A percentile compares a stretch with the other conserved stretches of the same genome.
Evolutionary conservation across 1,140 invertebrate genomes (phyloP).

Genomic region (Calephelis virginiensis): DNA sequence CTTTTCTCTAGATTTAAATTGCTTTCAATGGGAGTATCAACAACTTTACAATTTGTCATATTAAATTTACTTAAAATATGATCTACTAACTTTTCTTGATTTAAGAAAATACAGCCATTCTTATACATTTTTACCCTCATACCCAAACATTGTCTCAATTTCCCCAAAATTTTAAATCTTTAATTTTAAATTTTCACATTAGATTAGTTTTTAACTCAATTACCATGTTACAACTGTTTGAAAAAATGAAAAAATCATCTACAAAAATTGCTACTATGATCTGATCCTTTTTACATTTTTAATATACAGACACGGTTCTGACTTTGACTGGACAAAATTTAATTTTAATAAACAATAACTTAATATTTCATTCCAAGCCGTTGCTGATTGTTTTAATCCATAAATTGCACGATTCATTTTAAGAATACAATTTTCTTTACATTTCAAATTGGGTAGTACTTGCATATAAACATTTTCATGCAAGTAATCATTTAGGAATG

Average conservation of each 20-base stretch:
- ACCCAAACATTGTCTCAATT: conserved; percentile 32
- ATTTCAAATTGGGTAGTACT: conserved; percentile 17
- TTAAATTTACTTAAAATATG: conserved; percentile 44
- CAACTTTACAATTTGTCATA: conserved; percentile 44
- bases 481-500: conserved; percentile 51
- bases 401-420: conserved; percentile 34
- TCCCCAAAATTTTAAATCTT: conserved; percentile 34
- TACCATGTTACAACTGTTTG: conserved; percentile 21
- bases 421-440: conserved; percentile 24
- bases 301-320: conserved; percentile 42
- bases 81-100: conserved; percentile 32
- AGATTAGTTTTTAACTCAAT: conserved; percentile 25
- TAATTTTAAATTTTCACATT: conserved; percentile 32
- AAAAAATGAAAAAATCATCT: conserved; percentile 54
- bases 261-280: conserved; percentile 49
- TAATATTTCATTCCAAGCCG: conserved; percentile 33
- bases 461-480: conserved; percentile 34
- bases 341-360: conserved; percentile 33
- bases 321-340: conserved; percentile 28
- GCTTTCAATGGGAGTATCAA: conserved; percentile 41
- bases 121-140: conserved; percentile 28
- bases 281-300: conserved; percentile 23
- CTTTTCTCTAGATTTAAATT: conserved; percentile 38
- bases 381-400: conserved; percentile 39
- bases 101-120: conserved; percentile 22